phyloP scores from a whole-genome alignment of 2,113 vertebrate genomes.

The Corythaixoides concolor region DNA sequence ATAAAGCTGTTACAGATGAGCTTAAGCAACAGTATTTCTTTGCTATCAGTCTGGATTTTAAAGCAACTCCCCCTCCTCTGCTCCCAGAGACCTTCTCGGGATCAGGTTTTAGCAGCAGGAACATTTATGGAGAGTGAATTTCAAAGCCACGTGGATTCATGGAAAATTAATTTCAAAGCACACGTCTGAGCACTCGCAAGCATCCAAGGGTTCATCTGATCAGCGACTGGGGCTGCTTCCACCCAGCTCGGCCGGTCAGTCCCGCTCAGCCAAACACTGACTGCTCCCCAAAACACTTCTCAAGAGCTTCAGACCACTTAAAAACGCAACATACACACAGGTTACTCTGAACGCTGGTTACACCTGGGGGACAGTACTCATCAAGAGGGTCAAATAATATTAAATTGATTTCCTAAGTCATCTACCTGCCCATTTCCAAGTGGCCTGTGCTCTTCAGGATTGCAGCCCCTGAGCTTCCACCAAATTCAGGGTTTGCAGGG shows the following conservation, averaged over 20 bases:
- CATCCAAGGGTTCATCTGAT: background rate
- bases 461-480: background rate
- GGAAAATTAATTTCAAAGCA: conserved; percentile 16
- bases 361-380: background rate
- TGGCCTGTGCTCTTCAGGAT: accelerated
- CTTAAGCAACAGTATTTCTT: background rate
- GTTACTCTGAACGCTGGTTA: background rate
- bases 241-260: accelerated
- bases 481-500: background rate
- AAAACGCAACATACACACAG: background rate
- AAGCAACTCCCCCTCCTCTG: background rate
- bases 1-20: background rate
- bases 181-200: background rate
- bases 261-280: background rate
- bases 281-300: background rate
- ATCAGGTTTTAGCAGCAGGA: background rate
- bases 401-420: background rate
- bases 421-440: background rate
- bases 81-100: background rate
- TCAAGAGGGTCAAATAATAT: too few relatives aligned
- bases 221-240: background rate
- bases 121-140: background rate
- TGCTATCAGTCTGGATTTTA: background rate
- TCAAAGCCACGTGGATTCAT: background rate
- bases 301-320: background rate